A percentile compares a stretch with the other conserved stretches of the same genome.
Conservation (phyloP, 2,113 vertebrate species). For the Cheirogaleus medius region DNA sequence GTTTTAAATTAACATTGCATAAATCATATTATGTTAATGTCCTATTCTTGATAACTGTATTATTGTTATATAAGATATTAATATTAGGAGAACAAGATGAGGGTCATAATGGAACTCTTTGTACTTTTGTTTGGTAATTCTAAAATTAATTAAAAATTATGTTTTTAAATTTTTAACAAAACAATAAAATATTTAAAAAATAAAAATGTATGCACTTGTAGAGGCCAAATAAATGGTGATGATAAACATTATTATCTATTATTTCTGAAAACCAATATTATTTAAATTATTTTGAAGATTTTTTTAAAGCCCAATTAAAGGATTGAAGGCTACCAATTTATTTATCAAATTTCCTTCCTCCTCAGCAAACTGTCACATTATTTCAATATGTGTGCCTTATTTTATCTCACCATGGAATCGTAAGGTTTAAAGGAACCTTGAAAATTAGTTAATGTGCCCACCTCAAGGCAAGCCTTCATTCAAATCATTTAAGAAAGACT, state of each 20-base stretch:
- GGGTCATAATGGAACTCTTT: not conserved
- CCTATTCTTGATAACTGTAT: not conserved
- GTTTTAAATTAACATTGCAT: not conserved
- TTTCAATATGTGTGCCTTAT: not conserved
- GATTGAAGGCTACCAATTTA: not conserved
- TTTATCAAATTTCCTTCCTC: constrained; percentile 17
- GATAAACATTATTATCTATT: not conserved
- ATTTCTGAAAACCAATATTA: not conserved
- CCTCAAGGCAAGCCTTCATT: not conserved
- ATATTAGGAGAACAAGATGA: not conserved
- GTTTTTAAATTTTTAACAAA: not conserved
- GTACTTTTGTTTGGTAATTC: not conserved
- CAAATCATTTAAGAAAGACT: not conserved
- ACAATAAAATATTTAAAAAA: not conserved
- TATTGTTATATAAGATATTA: not conserved
- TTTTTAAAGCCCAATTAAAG: constrained; percentile 13
- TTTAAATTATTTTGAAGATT: constrained; percentile 11
- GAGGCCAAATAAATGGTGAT: not conserved
- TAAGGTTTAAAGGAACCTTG: not conserved
- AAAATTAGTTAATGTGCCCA: not conserved
- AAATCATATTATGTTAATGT: not conserved
- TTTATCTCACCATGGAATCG: not conserved
- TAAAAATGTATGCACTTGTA: not conserved
- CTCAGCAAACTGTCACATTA: constrained; percentile 23
- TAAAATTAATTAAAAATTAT: not conserved